These are phyloP conservation scores for Brenthis ino DNA, from an alignment of 2,888 invertebrate genomes.

Conservation along the genomic window DNA sequence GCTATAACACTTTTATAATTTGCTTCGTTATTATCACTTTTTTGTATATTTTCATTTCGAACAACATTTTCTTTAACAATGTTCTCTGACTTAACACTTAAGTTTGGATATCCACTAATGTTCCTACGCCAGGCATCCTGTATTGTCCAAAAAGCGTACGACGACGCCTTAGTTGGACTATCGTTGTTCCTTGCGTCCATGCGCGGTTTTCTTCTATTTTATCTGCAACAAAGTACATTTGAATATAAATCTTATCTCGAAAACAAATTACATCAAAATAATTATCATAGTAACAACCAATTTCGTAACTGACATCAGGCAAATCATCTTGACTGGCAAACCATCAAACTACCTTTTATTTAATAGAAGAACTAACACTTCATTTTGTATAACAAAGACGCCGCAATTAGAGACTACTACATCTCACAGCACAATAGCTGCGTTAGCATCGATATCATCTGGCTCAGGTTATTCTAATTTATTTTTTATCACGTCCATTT, in stretches of 20 bases:
- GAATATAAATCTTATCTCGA: conserved; percentile 33
- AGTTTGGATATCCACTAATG: conserved; percentile 31
- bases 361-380: conserved; percentile 80
- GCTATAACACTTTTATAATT: conserved; percentile 60
- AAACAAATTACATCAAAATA: conserved; percentile 37
- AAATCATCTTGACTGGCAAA: conserved; percentile 52
- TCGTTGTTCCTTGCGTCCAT: conserved; percentile 73
- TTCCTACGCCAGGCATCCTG: conserved; percentile 57
- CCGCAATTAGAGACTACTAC: conserved; percentile 77
- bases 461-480: conserved; percentile 76
- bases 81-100: conserved; percentile 18
- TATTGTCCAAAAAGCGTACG: conserved; percentile 72
- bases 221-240: conserved; percentile 68
- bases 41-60: conserved; percentile 48
- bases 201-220: conserved; percentile 69
- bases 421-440: conserved; percentile 70
- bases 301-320: conserved; percentile 56
- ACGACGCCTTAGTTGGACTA: conserved; percentile 73
- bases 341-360: conserved; percentile 74
- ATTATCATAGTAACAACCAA: conserved; percentile 45
- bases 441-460: conserved; percentile 76
- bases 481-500: conserved; percentile 79
- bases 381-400: conserved; percentile 79
- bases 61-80: conserved; percentile 42
- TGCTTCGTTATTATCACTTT: conserved; percentile 38